A percentile compares a stretch with the other conserved stretches of the same genome.
These are phyloP conservation scores for Laticauda colubrina DNA, from an alignment of 2,113 vertebrate species.

Conservation along the genomic window DNA sequence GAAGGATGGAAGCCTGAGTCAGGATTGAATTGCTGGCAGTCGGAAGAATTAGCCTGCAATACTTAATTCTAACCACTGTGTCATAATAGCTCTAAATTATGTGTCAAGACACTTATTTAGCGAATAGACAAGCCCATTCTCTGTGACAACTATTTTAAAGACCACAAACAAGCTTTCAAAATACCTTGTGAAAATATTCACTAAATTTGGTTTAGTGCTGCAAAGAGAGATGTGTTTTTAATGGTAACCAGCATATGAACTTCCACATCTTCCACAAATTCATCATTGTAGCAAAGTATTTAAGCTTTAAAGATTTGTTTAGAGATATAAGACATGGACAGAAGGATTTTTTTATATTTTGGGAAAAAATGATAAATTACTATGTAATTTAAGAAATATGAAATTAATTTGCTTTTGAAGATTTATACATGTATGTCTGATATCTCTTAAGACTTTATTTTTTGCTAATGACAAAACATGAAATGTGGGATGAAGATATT, in stretches of 20 bases:
- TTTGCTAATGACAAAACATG: neutral
- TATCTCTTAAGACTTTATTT: neutral
- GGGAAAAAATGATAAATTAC: neutral
- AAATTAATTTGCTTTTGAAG: neutral
- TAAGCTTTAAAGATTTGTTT: neutral
- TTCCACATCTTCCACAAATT: neutral
- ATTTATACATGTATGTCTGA: neutral
- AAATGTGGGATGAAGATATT: neutral
- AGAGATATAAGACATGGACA: neutral
- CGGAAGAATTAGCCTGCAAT: neutral
- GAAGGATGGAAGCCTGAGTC: neutral
- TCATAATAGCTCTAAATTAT: neutral
- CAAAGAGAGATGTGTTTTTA: neutral
- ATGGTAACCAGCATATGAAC: neutral
- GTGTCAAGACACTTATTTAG: neutral
- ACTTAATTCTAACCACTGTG: neutral
- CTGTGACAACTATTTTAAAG: neutral
- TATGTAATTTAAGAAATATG: neutral
- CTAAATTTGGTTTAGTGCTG: neutral
- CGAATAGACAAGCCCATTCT: neutral
- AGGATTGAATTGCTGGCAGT: neutral
- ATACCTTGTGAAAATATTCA: neutral
- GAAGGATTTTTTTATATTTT: neutral
- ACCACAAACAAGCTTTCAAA: neutral
- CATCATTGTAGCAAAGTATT: neutral